Base-by-base conservation (phyloP, 2,888 invertebrate species). In the Eudemis profundana region DNA sequence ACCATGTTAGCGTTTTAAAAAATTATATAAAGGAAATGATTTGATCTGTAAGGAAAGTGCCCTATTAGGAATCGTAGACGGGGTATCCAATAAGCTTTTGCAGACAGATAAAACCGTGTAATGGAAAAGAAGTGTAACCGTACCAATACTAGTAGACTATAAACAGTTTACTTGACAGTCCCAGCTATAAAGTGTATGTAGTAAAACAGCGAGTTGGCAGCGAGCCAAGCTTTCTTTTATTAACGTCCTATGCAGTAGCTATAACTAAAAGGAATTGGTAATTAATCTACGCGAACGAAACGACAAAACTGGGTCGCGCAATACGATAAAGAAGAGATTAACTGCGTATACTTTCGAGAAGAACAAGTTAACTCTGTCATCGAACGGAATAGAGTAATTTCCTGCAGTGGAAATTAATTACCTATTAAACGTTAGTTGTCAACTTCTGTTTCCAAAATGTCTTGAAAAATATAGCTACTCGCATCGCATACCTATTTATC, bases 211-310 rank as follows among this genome's bases (percentile, higher is more conserved):
- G 77, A 78, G 78, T 69, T 85, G 85, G 85, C 84, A 80, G 67
- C 65, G 46, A 68, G 70, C 70, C 85, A 86, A 86, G 84, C 72
- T 71, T 71, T 74, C 74, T 77, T 79, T 79, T 78, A 84, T 82
- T 79, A 79, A 82, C 77, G 78, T 79, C 75, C 75, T 78, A 73
- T 78, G 77, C 78, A 78, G 78, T 74, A 68, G 76, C 73, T 73
- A 74, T 79, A 81, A 78, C 77, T 82, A 79, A 83, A 78, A 74
- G 76, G 79, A 81, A 82, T 81, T 79, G 73, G 74, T 79, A 78
- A 86, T 84, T 83, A 83, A 82, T 84, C 76, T 78, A 75, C 70
- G 71, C 73, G 73, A 78, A 74, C 74, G 69, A 66, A 68, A 66
- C 64, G 68, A 69, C 68, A 71, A 76, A 86, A 81, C 71, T 84